phyloP scores from a whole-genome alignment of 1,140 invertebrate species.

The Pygmarrhopalites habei region DNA sequence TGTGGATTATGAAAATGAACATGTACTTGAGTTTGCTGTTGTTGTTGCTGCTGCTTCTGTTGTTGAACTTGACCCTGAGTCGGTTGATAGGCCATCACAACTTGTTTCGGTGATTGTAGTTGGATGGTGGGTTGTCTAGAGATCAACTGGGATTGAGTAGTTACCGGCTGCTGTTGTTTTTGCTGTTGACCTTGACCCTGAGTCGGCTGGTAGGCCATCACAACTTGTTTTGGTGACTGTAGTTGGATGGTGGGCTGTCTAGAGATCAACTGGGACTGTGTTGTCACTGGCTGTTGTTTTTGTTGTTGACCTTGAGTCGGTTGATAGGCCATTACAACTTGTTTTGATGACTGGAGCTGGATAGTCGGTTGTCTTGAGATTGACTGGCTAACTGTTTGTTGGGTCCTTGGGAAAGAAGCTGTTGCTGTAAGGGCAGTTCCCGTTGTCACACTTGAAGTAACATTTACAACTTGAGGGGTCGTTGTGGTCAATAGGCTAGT shows the following conservation, averaged over 20 bases:
- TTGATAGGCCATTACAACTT: slow-evolving; percentile 37
- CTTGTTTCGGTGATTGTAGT: slow-evolving; percentile 10
- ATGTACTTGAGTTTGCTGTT: slow-evolving; percentile 2
- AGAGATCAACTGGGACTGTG: background rate
- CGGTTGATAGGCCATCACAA: slow-evolving; percentile 12
- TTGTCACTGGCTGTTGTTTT: background rate
- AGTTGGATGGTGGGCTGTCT: slow-evolving; percentile 5
- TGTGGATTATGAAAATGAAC: background rate
- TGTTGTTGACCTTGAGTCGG: slow-evolving; percentile 50
- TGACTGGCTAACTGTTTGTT: background rate
- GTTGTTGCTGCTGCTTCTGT: background rate
- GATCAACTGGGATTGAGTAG: background rate
- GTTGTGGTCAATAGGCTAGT: background rate
- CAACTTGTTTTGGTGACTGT: slow-evolving; percentile 15
- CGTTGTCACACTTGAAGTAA: background rate
- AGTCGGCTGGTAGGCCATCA: slow-evolving; percentile 2
- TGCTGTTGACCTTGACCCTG: background rate
- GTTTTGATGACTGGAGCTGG: slow-evolving; percentile 30
- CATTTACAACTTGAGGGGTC: background rate
- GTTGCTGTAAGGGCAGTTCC: background rate
- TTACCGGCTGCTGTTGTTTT: background rate
- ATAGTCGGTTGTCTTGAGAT: background rate
- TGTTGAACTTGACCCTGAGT: background rate
- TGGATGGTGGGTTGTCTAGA: slow-evolving; percentile 7
- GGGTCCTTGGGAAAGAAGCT: background rate